Percentiles rank a stretch among this genome's conserved stretches.
Conservation (phyloP, 1,140 invertebrate species). For the Diorhabda elongata region DNA sequence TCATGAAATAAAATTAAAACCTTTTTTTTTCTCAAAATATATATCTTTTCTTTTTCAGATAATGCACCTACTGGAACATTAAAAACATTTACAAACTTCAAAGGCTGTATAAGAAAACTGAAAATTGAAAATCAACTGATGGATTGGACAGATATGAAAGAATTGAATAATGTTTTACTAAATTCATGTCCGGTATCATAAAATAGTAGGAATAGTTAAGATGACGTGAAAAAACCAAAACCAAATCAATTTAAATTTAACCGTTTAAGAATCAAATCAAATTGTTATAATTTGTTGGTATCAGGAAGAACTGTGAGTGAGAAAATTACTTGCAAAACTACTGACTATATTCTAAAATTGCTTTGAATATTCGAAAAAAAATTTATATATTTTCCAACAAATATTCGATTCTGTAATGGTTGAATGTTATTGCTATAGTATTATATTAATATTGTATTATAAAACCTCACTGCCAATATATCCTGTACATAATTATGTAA, state of each 20-base stretch:
- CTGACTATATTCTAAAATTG: not conserved
- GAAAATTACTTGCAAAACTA: not conserved
- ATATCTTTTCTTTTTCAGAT: slow-evolving; percentile 50
- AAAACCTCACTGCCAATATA: slow-evolving; percentile 16
- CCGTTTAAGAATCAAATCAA: not conserved
- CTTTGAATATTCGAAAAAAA: not conserved
- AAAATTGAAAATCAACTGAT: slow-evolving; percentile 61
- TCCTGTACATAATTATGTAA: slow-evolving; percentile 11
- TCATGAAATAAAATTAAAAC: too few species aligned
- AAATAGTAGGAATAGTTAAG: slow-evolving; percentile 3
- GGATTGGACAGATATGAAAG: slow-evolving; percentile 82
- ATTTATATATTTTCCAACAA: too few species aligned
- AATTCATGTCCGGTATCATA: slow-evolving; percentile 69
- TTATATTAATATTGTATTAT: slow-evolving; percentile 18
- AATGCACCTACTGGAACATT: slow-evolving; percentile 62
- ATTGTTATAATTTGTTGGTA: not conserved
- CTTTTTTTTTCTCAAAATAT: not conserved
- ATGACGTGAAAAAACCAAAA: not conserved
- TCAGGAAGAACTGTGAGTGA: not conserved
- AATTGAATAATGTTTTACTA: slow-evolving; percentile 75
- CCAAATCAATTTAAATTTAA: not conserved
- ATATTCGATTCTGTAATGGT: not conserved
- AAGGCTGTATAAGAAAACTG: slow-evolving; percentile 86
- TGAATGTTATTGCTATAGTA: slow-evolving; percentile 9
- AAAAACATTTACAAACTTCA: slow-evolving; percentile 74